Percentiles rank a stretch among this genome's conserved stretches.
phyloP scores from a whole-genome alignment of 2,113 vertebrate species.

The Microtus richardsoni region DNA sequence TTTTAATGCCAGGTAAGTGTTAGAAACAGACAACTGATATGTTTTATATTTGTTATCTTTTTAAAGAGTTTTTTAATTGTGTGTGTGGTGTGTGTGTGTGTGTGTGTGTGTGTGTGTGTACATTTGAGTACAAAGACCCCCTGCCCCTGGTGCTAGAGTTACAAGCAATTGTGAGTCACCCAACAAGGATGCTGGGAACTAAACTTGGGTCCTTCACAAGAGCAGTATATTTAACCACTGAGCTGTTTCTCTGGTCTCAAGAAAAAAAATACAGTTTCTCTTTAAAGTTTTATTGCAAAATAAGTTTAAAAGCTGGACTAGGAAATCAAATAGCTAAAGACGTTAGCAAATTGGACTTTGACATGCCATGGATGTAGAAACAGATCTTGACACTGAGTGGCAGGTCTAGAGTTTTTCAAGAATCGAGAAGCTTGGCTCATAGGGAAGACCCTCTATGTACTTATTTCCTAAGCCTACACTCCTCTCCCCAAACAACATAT shows the following conservation, averaged over 20 bases:
- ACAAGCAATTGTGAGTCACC: background rate
- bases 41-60: background rate
- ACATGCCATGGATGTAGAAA: conserved; percentile 42
- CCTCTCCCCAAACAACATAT: conserved; percentile 42
- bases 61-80: background rate
- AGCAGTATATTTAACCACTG: background rate
- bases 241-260: background rate
- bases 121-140: background rate
- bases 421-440: conserved; percentile 40
- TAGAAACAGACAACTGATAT: background rate
- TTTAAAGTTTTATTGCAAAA: conserved; percentile 50
- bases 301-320: conserved; percentile 36
- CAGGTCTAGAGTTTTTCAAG: conserved; percentile 49
- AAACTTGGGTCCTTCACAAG: background rate
- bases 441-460: background rate
- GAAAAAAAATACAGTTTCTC: conserved; percentile 27
- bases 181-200: background rate
- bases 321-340: conserved; percentile 45
- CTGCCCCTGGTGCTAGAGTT: background rate
- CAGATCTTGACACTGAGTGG: conserved; percentile 42
- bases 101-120: too few species aligned
- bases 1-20: conserved; percentile 20
- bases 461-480: background rate
- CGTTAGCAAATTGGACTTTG: conserved; percentile 35
- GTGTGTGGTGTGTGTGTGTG: background rate